Conservation (phyloP, 1,140 invertebrate species). For the Drosophila kurseongensis region DNA sequence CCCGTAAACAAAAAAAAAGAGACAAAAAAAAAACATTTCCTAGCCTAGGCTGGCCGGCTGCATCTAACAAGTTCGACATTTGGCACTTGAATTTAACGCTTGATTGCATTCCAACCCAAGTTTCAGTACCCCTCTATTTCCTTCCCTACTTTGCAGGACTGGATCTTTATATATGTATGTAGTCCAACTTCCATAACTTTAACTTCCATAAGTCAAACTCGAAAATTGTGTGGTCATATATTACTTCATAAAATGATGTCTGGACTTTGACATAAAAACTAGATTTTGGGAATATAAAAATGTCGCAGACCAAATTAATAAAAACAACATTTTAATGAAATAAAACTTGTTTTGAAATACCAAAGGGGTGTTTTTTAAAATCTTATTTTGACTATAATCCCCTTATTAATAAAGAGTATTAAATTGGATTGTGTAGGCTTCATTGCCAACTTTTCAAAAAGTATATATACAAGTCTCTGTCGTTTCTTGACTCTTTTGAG, state of each 20-base stretch:
- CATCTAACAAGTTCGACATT: slow-evolving; percentile 77
- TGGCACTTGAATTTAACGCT: slow-evolving; percentile 82
- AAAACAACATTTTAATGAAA: too few relatives aligned
- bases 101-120: slow-evolving; percentile 65
- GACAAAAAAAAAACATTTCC: slow-evolving; percentile 26
- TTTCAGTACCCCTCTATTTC: slow-evolving; percentile 6
- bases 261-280: too few relatives aligned
- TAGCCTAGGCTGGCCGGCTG: slow-evolving; percentile 55
- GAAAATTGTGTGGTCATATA: background rate
- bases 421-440: too few relatives aligned
- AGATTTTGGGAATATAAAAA: too few relatives aligned
- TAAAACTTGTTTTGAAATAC: too few relatives aligned
- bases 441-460: too few relatives aligned
- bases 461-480: slow-evolving; percentile 37
- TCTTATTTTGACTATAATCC: too few relatives aligned
- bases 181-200: slow-evolving; percentile 23
- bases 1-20: slow-evolving; percentile 62
- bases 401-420: too few relatives aligned
- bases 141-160: background rate
- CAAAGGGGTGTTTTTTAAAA: too few relatives aligned
- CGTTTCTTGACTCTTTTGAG: slow-evolving; percentile 42
- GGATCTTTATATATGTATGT: slow-evolving; percentile 13
- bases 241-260: too few relatives aligned
- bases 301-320: too few relatives aligned
- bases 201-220: slow-evolving; percentile 9